Conservation (phyloP, 2,888 invertebrate genomes). For the Rotaria sp. region DNA sequence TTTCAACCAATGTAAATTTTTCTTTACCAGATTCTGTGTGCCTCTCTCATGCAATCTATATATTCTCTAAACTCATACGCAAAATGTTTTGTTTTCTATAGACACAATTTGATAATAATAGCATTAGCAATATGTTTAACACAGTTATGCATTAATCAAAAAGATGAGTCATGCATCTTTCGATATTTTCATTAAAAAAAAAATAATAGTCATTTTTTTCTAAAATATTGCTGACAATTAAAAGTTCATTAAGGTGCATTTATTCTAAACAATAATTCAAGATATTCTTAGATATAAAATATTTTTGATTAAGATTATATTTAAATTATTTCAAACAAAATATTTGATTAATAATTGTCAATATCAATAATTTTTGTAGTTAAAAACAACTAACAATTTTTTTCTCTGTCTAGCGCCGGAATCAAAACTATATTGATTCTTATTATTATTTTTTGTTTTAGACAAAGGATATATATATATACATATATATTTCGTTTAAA, state of each 20-base stretch:
- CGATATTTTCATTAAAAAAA: background rate
- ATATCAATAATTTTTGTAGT: background rate
- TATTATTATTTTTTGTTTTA: background rate
- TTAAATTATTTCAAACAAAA: background rate
- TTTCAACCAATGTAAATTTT: too few species aligned
- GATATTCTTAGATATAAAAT: too few species aligned
- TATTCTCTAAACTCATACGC: too few species aligned
- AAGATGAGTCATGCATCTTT: background rate
- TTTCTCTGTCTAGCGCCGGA: background rate
- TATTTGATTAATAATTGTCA: background rate
- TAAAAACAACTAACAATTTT: too few species aligned
- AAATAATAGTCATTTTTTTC: background rate
- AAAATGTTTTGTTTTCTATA: background rate
- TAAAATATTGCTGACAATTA: background rate
- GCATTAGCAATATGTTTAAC: background rate
- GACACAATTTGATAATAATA: background rate
- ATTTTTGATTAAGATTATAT: too few species aligned
- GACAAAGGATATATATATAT: background rate
- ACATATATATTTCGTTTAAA: background rate
- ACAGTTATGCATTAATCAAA: constrained; percentile 5
- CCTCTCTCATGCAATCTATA: too few species aligned
- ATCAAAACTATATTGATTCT: background rate
- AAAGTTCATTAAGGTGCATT: background rate
- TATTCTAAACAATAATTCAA: background rate
- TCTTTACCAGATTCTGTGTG: too few species aligned